Base-by-base conservation (phyloP, 1,140 invertebrate genomes). In the Pollicipes pollicipes region DNA sequence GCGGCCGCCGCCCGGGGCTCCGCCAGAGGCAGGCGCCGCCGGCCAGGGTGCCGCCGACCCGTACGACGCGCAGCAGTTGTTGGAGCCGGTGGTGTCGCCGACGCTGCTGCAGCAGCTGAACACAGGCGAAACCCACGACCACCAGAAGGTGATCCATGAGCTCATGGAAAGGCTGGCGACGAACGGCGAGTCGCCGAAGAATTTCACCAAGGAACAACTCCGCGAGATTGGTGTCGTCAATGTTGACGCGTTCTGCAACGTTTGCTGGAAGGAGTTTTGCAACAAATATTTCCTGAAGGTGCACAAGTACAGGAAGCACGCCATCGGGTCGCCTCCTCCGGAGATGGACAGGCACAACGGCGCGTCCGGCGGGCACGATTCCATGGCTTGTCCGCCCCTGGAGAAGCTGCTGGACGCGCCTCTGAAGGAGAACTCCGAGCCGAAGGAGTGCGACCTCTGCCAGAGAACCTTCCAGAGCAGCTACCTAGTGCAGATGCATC, bases 181-280 rank as follows among this genome's bases (percentile, higher is more conserved):
- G 29, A 29, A 37, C 58, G 28, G 66, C 31, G 67, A 58, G 64
- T 45, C 72, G 58, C 35, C 64, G 64, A 66, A 66, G 28, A 73
- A 72, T 58, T 87, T 73, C 84, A 88, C 75, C 83, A 85, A 76
- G 79, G 90, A 90, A 68, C 86, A 86, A 29, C 79, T 91, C 21
- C 83, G 86, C 3, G 85, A 87, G 71, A 80, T 92, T 32, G 90
- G 90, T 17, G 88, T 93, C 0, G 86, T 90, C 73, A 91, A 91
- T 79, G 86, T 88, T 2, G 90, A 93, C 75, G 90, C 90, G 24
- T 96, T 94, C 78, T 97, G 93, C 80, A 92, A 95, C 77, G 86
- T 95, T 68, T 97, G 94, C 78, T 90, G 90, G 77, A 96, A 96
- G 78, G 93, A 96, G 81, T 93, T 95, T 79, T 91, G 90, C 79